Conservation (phyloP, 2,888 invertebrate genomes). For the Apodemia hepburni region DNA sequence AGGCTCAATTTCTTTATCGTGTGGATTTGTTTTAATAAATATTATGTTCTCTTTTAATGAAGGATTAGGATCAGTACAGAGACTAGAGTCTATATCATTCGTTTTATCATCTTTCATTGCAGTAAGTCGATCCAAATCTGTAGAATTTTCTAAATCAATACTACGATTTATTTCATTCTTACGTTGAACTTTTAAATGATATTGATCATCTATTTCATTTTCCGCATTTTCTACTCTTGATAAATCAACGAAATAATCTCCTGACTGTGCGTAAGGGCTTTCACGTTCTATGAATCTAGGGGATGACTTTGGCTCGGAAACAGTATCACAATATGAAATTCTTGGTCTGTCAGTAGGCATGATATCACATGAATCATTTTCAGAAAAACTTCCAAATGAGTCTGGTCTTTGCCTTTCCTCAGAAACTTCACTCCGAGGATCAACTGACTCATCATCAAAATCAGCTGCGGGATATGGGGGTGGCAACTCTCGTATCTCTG, state of each 20-base stretch:
- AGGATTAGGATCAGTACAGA: conserved; percentile 52
- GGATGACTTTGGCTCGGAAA: conserved; percentile 68
- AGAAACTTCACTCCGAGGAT: conserved; percentile 69
- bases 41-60: conserved; percentile 61
- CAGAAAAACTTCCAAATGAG: conserved; percentile 72
- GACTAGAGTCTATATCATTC: conserved; percentile 59
- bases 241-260: conserved; percentile 60
- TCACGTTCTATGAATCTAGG: conserved; percentile 71
- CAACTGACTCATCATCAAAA: conserved; percentile 71
- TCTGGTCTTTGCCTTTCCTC: conserved; percentile 70
- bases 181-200: conserved; percentile 65
- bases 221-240: conserved; percentile 60
- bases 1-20: conserved; percentile 50
- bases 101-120: conserved; percentile 51
- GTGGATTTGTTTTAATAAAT: conserved; percentile 49
- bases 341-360: conserved; percentile 53
- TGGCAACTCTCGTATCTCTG: conserved; percentile 79
- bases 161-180: conserved; percentile 72
- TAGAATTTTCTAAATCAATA: conserved; percentile 51
- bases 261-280: conserved; percentile 69
- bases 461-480: conserved; percentile 73
- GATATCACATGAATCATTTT: conserved; percentile 71
- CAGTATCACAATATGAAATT: conserved; percentile 59
- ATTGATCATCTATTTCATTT: conserved; percentile 65
- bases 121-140: conserved; percentile 43